A percentile compares a stretch with the other conserved stretches of the same genome.
These are phyloP conservation scores for Coregonus suidteri DNA, from an alignment of 2,797 vertebrate species.

Conservation along the genomic window DNA sequence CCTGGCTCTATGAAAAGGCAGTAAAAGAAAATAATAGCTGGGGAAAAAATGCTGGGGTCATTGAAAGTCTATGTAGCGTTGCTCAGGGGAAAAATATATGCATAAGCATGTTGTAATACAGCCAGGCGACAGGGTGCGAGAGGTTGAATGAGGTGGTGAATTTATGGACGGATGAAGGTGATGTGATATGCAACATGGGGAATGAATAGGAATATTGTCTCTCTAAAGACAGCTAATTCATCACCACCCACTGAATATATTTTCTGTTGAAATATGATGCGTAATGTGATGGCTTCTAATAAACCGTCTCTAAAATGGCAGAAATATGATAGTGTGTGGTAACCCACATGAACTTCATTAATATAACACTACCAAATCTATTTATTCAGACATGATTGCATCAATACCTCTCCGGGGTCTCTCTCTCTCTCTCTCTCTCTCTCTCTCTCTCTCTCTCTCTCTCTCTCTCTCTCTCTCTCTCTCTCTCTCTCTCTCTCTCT, in stretches of 20 bases:
- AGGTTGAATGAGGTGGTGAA: background rate
- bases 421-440: conserved; percentile 19
- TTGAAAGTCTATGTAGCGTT: conserved; percentile 8
- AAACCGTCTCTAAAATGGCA: conserved; percentile 66
- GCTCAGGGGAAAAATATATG: background rate
- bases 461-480: conserved; percentile 10
- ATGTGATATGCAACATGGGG: conserved; percentile 40
- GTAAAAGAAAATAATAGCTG: conserved; percentile 17
- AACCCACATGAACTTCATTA: conserved; percentile 70
- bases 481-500: conserved; percentile 1
- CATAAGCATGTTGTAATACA: background rate
- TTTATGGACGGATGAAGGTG: conserved; percentile 27
- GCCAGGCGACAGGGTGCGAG: background rate
- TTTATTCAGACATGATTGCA: conserved; percentile 73
- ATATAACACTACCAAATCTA: conserved; percentile 73
- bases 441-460: conserved; percentile 12
- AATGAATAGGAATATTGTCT: conserved; percentile 51
- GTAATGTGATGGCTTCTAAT: conserved; percentile 62
- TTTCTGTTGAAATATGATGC: conserved; percentile 66
- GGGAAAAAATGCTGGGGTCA: conserved; percentile 9
- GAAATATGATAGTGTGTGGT: conserved; percentile 67
- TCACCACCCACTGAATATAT: conserved; percentile 60
- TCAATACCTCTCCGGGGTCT: conserved; percentile 58
- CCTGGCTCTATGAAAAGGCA: conserved; percentile 8
- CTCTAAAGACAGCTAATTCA: conserved; percentile 59